These are phyloP conservation scores for Salarias fasciatus DNA, from an alignment of 2,797 vertebrate species.

Conservation along the genomic window DNA sequence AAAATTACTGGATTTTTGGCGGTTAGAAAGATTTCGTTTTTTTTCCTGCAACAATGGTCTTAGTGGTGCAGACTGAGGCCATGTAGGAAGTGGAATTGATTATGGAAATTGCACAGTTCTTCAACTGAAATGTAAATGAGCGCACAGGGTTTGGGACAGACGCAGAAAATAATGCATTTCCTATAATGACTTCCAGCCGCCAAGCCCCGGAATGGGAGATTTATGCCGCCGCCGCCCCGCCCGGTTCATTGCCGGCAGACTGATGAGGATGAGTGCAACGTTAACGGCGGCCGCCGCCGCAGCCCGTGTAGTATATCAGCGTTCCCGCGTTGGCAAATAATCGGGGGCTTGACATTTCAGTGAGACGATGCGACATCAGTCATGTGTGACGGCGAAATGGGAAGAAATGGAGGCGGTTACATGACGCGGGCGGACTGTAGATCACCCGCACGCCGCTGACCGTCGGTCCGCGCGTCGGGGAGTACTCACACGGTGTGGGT, in stretches of 20 bases:
- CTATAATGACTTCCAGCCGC: slow-evolving; percentile 65
- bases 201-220: slow-evolving; percentile 48
- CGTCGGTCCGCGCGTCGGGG: no score
- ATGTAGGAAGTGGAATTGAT: slow-evolving; percentile 34
- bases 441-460: slow-evolving; percentile 28
- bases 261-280: slow-evolving; percentile 47
- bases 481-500: slow-evolving; percentile 92
- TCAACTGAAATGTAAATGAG: slow-evolving; percentile 67
- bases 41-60: not conserved
- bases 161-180: slow-evolving; percentile 56
- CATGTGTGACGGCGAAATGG: slow-evolving; percentile 37
- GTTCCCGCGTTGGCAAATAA: slow-evolving; percentile 50
- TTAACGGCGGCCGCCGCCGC: slow-evolving; percentile 28
- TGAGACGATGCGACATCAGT: slow-evolving; percentile 39
- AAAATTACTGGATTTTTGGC: slow-evolving; percentile 30
- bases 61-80: no score
- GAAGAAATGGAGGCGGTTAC: slow-evolving; percentile 56
- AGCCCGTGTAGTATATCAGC: slow-evolving; percentile 54
- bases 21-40: slow-evolving; percentile 4
- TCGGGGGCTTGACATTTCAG: slow-evolving; percentile 37
- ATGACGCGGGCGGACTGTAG: slow-evolving; percentile 47
- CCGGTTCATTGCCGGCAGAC: slow-evolving; percentile 55
- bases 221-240: slow-evolving; percentile 42
- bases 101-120: slow-evolving; percentile 56
- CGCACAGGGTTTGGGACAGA: slow-evolving; percentile 48